These are phyloP conservation scores for Heliangelus exortis DNA, from an alignment of 2,797 vertebrate species.

Conservation along the genomic window DNA sequence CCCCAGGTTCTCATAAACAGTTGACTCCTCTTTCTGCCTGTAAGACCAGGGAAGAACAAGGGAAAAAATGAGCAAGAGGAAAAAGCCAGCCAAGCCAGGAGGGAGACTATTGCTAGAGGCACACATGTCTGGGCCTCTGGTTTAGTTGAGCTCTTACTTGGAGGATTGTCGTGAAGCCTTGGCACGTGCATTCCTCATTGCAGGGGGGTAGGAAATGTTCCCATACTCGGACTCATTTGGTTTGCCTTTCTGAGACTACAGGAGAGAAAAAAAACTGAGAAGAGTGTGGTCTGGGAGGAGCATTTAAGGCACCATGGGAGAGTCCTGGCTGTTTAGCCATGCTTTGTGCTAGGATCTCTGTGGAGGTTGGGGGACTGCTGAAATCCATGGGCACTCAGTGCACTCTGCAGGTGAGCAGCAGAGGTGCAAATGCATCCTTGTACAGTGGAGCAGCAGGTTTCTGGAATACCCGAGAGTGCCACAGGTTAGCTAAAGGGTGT, in stretches of 20 bases:
- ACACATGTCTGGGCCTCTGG: background rate
- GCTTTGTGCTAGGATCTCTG: background rate
- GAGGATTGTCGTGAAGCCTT: constrained; percentile 85
- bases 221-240: constrained; percentile 88
- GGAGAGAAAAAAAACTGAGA: constrained; percentile 1
- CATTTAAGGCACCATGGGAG: background rate
- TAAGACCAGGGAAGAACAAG: background rate
- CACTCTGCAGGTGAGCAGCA: background rate
- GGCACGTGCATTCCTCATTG: constrained; percentile 78
- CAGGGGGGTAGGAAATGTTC: constrained; percentile 84
- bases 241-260: constrained; percentile 74
- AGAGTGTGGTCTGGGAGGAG: background rate
- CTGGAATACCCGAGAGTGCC: background rate
- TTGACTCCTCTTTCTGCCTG: constrained; percentile 87
- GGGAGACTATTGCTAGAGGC: background rate
- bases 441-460: background rate
- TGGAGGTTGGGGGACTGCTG: background rate
- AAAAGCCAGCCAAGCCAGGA: background rate
- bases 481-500: background rate
- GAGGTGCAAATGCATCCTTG: background rate
- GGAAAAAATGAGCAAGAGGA: background rate
- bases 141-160: constrained; percentile 83
- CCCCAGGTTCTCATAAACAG: constrained; percentile 87
- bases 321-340: background rate
- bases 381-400: background rate